Percentiles rank a stretch among this genome's conserved stretches.
phyloP scores from a whole-genome alignment of 53 echinoderm and acorn worm species.

The Temnopleurus reevesii region DNA sequence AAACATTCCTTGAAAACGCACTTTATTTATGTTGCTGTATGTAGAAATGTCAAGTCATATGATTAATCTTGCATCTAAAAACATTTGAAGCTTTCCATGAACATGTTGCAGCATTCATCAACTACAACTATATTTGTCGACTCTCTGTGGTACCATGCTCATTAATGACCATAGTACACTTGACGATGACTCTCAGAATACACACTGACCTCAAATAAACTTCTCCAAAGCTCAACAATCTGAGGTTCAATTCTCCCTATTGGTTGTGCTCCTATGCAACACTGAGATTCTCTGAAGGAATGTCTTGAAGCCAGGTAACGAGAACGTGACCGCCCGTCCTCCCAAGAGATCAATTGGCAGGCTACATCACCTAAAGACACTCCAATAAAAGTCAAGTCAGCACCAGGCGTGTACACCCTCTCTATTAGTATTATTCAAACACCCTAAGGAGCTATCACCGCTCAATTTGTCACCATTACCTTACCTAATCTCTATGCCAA shows the following conservation, averaged over 20 bases:
- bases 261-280: neutral
- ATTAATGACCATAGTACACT: neutral
- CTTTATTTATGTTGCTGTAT: too few species aligned
- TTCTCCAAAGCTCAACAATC: neutral
- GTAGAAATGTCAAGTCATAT: too few species aligned
- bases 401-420: neutral
- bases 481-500: neutral
- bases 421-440: neutral
- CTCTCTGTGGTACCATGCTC: neutral
- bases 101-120: neutral
- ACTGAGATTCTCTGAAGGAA: neutral
- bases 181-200: conserved; percentile 35
- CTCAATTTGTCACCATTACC: conserved; percentile 37
- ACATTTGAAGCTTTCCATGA: too few species aligned
- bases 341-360: neutral
- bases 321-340: conserved; percentile 20
- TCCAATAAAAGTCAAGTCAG: conserved; percentile 33
- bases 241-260: conserved; percentile 9
- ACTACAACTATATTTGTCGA: neutral
- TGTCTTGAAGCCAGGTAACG: conserved; percentile 24
- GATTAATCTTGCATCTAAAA: too few species aligned
- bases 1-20: too few species aligned
- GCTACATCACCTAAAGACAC: conserved; percentile 21
- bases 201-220: conserved; percentile 44
- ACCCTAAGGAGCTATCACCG: conserved; percentile 1